A percentile compares a stretch with the other conserved stretches of the same genome.
phyloP scores from a whole-genome alignment of 2,797 vertebrate species.

The Perodicticus potto region DNA sequence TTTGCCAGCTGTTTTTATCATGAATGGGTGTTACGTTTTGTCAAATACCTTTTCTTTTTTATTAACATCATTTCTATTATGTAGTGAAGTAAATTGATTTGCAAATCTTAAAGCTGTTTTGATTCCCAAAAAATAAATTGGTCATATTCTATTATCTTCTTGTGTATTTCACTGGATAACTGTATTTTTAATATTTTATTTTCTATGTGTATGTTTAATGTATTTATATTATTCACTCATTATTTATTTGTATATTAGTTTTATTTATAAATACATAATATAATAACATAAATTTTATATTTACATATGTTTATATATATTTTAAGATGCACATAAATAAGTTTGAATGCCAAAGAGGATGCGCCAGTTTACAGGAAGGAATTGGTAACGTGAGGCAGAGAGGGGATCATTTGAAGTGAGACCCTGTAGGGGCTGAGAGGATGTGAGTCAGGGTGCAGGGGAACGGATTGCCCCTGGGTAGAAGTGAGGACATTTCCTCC shows the following conservation, averaged over 20 bases:
- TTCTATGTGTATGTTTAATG: neutral
- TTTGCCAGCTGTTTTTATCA: neutral
- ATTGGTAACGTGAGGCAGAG: neutral
- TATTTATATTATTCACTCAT: too few species aligned
- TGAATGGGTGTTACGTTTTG: neutral
- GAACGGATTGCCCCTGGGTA: neutral
- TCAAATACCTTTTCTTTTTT: constrained; percentile 3
- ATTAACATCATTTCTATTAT: neutral
- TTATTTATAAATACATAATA: neutral
- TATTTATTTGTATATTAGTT: neutral
- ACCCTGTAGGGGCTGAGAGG: neutral
- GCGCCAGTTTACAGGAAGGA: neutral
- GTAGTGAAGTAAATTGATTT: constrained; percentile 30
- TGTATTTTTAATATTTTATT: neutral
- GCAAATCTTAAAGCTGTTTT: neutral
- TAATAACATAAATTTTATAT: neutral
- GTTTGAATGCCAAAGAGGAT: neutral
- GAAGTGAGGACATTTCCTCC: neutral
- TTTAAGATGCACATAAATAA: neutral
- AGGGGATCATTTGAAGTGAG: neutral
- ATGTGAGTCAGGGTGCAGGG: neutral
- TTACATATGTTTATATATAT: neutral
- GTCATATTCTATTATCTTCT: neutral
- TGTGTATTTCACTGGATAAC: neutral
- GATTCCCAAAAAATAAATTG: neutral